phyloP scores from a whole-genome alignment of 2,888 invertebrate species.

The Onthophagus sagittarius region DNA sequence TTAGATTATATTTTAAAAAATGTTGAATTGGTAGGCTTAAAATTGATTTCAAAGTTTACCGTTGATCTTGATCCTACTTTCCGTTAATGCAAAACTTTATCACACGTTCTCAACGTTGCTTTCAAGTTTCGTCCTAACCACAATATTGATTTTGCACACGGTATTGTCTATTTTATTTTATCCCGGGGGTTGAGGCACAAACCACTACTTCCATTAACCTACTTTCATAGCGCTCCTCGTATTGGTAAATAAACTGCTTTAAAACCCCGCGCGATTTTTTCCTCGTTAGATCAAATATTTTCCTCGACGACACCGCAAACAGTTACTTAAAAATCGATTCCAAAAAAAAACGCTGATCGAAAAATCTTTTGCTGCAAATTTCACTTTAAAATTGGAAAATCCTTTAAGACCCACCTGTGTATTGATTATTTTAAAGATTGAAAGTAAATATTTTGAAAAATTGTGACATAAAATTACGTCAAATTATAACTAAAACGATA shows the following conservation, averaged over 20 bases:
- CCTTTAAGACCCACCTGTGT: too few relatives aligned
- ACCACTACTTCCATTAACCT: background rate
- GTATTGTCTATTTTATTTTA: background rate
- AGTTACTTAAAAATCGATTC: background rate
- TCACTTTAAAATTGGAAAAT: background rate
- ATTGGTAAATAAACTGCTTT: background rate
- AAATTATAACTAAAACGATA: too few relatives aligned
- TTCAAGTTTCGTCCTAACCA: background rate
- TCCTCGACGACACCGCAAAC: background rate
- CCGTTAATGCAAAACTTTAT: background rate
- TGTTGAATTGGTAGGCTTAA: too few relatives aligned
- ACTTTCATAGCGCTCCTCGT: background rate
- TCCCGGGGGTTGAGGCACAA: background rate
- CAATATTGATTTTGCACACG: background rate
- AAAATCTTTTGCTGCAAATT: background rate
- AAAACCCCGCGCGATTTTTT: background rate
- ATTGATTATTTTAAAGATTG: too few relatives aligned
- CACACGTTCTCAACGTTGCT: background rate
- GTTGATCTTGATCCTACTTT: background rate
- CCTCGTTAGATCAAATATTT: background rate
- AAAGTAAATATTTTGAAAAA: too few relatives aligned
- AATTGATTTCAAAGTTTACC: too few relatives aligned
- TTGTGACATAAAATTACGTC: too few relatives aligned
- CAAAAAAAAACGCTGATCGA: background rate
- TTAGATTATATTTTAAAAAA: too few relatives aligned